Percentiles rank a stretch among this genome's conserved stretches.
Evolutionary conservation across 2,888 invertebrate genomes (phyloP).

Genomic region (Leptopilina drosophilae): DNA sequence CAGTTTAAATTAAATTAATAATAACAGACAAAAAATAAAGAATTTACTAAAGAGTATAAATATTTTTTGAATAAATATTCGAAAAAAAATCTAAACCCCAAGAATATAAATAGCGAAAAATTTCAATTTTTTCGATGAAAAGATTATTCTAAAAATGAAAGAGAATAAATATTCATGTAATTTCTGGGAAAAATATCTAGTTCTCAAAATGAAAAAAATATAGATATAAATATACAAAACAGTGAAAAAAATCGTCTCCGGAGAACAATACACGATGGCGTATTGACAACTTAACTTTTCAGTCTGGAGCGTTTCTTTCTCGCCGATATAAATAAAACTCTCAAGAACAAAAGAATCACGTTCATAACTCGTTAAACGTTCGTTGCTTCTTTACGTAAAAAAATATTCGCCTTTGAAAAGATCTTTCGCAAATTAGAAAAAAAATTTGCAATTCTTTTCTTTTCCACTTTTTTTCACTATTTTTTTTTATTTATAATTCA

Average conservation of each 20-base stretch:
- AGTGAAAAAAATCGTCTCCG: constrained; percentile 45
- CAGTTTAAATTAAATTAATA: too few species aligned
- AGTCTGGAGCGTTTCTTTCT: constrained; percentile 45
- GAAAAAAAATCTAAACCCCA: too few species aligned
- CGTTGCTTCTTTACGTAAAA: background rate
- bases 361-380: constrained; percentile 10
- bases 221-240: too few species aligned
- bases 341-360: constrained; percentile 17
- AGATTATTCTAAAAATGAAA: background rate
- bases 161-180: background rate
- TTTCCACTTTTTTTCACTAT: background rate
- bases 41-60: too few species aligned
- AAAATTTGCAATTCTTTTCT: constrained; percentile 1
- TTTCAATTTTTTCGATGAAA: background rate
- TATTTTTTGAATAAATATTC: too few species aligned
- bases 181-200: constrained; percentile 43
- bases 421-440: constrained; percentile 12
- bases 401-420: constrained; percentile 15
- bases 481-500: too few species aligned
- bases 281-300: constrained; percentile 59
- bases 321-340: constrained; percentile 20
- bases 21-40: too few species aligned
- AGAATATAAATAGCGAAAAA: too few species aligned
- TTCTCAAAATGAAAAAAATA: too few species aligned
- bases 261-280: constrained; percentile 55